Evolutionary conservation across 2,113 vertebrate genomes (phyloP), one percentile per base, ranked within the genome.

Genomic region (Lagenorhynchus albirostris): DNA sequence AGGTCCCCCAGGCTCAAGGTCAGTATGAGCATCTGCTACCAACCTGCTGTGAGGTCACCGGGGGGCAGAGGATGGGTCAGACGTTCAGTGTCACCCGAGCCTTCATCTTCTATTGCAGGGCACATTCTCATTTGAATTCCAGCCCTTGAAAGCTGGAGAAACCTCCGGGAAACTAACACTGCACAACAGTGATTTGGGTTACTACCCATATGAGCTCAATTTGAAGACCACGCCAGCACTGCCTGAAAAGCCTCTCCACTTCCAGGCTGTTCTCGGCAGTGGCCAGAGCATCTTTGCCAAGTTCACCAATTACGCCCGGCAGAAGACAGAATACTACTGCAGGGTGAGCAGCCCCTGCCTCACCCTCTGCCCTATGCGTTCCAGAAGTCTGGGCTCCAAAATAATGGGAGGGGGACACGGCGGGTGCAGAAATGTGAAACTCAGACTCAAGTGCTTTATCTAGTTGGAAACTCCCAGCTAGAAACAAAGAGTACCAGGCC

Each of bases 111-210:
- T 80, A 70, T 84, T 38, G 12, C 96, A 99, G 99, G 98, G 98
- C 0, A 91, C 92, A 0, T 96, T 99, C 83, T 98, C 96, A 2
- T 99, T 99, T 44, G 99, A 99, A 96, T 99, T 99, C 98, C 99
- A 98, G 97, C 99, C 99, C 8, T 89, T 99, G 91, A 98, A 97
- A 93, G 76, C 74, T 8, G 99, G 99, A 0, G 98, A 99, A 81
- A 98, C 96, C 33, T 97, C 96, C 0, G 97, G 98, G 4, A 98
- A 96, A 26, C 98, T 99, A 50, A 98, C 96, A 6, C 97, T 99
- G 18, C 97, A 97, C 85, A 99, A 98, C 97, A 97, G 4, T 0
- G 99, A 99, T 4, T 95, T 99, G 96, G 99, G 99, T 36, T 96
- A 94, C 95, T 99, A 99, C 96, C 98, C 98, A 58, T 99, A 99